Conservation (phyloP, 2,888 invertebrate genomes). For the Dimorphilus gyrociliatus region DNA sequence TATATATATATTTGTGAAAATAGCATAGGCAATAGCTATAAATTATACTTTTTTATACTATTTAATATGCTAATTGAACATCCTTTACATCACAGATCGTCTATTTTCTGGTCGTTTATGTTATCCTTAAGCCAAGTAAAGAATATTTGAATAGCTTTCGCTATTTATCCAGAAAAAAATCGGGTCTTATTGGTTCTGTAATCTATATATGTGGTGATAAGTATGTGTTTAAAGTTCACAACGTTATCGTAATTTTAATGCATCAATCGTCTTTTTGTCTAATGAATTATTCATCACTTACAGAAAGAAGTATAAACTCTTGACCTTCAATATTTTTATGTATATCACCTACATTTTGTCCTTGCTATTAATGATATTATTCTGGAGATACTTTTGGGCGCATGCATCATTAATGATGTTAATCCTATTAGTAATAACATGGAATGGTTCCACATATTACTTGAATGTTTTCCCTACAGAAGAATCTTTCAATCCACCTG, state of each 20-base stretch:
- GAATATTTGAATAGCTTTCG: constrained; percentile 17
- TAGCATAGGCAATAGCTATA: too few species aligned
- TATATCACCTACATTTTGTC: constrained; percentile 15
- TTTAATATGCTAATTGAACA: too few species aligned
- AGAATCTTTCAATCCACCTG: too few species aligned
- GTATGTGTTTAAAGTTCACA: too few species aligned
- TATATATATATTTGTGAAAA: too few species aligned
- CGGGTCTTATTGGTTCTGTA: constrained; percentile 10
- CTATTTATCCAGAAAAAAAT: constrained; percentile 16
- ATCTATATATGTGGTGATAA: constrained; percentile 17
- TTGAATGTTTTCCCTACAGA: constrained; percentile 21
- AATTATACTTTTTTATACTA: too few species aligned
- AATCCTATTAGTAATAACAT: constrained; percentile 13
- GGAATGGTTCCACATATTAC: constrained; percentile 25
- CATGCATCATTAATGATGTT: constrained; percentile 16
- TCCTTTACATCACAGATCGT: constrained; percentile 17
- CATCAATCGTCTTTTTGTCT: too few species aligned
- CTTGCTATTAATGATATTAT: constrained; percentile 14
- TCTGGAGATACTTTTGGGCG: constrained; percentile 18
- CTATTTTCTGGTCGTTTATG: constrained; percentile 16
- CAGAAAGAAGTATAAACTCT: constrained; percentile 15
- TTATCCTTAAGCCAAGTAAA: constrained; percentile 13
- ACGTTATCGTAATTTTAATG: too few species aligned
- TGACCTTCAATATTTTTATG: constrained; percentile 16
- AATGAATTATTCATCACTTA: constrained; percentile 6